Evolutionary conservation across 2,113 vertebrate genomes (phyloP).

Genomic region (Ia io): DNA sequence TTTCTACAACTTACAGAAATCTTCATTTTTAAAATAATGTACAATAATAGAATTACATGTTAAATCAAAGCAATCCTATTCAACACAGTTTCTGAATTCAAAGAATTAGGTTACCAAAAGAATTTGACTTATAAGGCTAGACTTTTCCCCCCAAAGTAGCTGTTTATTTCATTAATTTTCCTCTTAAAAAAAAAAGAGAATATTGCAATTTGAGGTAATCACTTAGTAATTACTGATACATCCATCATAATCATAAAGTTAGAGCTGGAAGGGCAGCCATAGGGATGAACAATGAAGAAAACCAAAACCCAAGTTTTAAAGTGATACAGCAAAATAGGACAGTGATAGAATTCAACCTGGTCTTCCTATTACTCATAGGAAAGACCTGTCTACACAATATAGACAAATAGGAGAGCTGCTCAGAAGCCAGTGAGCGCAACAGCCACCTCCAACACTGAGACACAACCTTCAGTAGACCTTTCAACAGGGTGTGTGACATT

Average conservation of each 20-base stretch:
- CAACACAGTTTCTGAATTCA: background rate
- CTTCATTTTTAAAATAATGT: background rate
- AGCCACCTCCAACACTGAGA: background rate
- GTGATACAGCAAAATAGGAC: background rate
- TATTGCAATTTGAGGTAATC: background rate
- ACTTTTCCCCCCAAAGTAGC: background rate
- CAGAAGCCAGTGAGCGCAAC: background rate
- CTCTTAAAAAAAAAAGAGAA: background rate
- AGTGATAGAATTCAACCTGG: background rate
- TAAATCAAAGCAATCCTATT: background rate
- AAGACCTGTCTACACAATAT: background rate
- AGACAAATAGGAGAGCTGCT: background rate
- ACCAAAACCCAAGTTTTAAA: background rate
- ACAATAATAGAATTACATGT: background rate
- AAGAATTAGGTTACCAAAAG: conserved; percentile 10
- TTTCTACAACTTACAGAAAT: conserved; percentile 39
- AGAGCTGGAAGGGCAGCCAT: background rate
- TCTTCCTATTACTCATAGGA: background rate
- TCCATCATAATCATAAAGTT: background rate
- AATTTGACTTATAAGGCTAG: background rate
- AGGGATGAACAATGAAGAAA: background rate
- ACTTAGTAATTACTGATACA: background rate
- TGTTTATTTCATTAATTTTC: background rate
- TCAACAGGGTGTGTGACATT: background rate
- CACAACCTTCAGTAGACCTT: background rate